These are phyloP conservation scores for Meteorus sp. DNA, from an alignment of 1,140 invertebrate genomes.

Conservation along the genomic window DNA sequence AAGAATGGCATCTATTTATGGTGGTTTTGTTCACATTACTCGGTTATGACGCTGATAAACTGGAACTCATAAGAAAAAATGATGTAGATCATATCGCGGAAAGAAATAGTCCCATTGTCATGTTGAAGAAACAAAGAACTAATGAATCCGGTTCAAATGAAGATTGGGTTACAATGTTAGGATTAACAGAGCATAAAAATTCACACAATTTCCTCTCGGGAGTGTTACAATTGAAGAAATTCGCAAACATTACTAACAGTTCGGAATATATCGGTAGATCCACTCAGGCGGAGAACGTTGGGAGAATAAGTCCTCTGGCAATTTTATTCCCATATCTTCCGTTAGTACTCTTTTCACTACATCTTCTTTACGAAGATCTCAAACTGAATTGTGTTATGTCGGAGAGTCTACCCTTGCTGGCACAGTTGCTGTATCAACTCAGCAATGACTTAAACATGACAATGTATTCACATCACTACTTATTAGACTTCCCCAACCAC, in stretches of 20 bases:
- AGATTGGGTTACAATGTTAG: constrained; percentile 79
- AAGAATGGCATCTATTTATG: constrained; percentile 85
- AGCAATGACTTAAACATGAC: constrained; percentile 75
- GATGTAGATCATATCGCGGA: constrained; percentile 51
- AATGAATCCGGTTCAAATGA: constrained; percentile 64
- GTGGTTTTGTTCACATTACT: constrained; percentile 67
- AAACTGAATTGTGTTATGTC: constrained; percentile 77
- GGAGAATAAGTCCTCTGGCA: constrained; percentile 67
- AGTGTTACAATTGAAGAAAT: constrained; percentile 39
- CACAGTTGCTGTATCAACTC: constrained; percentile 75
- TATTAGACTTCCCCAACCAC: constrained; percentile 76
- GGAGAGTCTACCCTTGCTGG: constrained; percentile 70
- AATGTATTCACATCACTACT: constrained; percentile 79
- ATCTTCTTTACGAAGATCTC: constrained; percentile 89
- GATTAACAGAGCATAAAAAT: constrained; percentile 62
- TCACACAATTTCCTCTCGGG: constrained; percentile 36
- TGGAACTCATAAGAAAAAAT: constrained; percentile 58
- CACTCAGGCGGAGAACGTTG: constrained; percentile 40
- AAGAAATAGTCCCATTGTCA: constrained; percentile 42
- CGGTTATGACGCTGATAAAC: constrained; percentile 73
- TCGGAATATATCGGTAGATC: neutral
- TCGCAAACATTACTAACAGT: constrained; percentile 27
- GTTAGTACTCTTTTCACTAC: constrained; percentile 77
- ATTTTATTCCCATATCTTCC: constrained; percentile 75
- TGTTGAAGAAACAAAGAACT: constrained; percentile 60